Base-by-base conservation (phyloP, 1,140 invertebrate genomes). In the Oedothorax gibbosus region DNA sequence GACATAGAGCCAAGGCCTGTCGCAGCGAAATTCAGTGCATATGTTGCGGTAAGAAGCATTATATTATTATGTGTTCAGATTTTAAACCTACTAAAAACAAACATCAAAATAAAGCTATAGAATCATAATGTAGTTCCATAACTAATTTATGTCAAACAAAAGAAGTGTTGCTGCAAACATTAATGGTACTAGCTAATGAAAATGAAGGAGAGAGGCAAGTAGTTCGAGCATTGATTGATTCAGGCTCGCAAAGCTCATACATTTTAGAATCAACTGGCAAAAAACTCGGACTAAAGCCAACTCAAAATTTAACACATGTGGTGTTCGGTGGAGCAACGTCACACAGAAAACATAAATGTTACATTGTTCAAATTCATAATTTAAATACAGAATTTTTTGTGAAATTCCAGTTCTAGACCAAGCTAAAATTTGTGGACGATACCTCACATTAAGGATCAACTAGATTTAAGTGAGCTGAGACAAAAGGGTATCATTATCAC, bases 151-250 rank as follows among this genome's bases (percentile, higher is more conserved):
- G 8, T 8, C 57, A 35, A 75, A 21, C 53, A 20, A 9, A 53
- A 57, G 60, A 75, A 21, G 72, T 75, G 53, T 75, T 75, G 20
- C 49, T 75, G 54, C 72, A 75, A 60, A 75, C 54, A 35, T 75
- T 20, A 60, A 75, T 35, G 53, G 72, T 75, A 20, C 8, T n/a
- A 18, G 20, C 60, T 20, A 75, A 35, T 60, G 53, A 56, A n/a
- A 7, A 14, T 60, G 56, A 75, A 60, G 60, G 14, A 60, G 60
- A 60, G 54, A 0, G 51, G 11, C 7, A 18, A 11, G 51, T 60
- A 75, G 20, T 21, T 21, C n/a, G n/a, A n/a, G n/a, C n/a, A n/a
- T n/a, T n/a, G n/a, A n/a, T n/a, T n/a, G n/a, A n/a, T n/a, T n/a
- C n/a, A n/a, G n/a, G n/a, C n/a, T n/a, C n/a, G n/a, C n/a, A n/a